Evolutionary conservation across 1,140 invertebrate species (phyloP).

Genomic region (Ceratina japonica): DNA sequence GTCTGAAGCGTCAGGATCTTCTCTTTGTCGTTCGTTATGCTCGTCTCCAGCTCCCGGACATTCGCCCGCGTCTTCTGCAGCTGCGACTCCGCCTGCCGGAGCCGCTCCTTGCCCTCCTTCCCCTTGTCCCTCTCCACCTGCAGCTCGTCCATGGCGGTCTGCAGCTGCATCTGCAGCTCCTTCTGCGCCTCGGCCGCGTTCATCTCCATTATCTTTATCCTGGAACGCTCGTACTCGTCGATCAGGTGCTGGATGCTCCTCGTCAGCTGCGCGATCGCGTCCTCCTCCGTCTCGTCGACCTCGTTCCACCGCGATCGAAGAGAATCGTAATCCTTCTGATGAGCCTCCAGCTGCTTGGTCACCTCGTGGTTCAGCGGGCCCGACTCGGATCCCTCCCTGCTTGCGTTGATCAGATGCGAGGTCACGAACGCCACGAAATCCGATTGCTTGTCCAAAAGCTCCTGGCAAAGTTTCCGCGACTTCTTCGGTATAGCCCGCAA

Average conservation of each 20-base stretch:
- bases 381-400: neutral
- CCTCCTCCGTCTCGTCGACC: neutral
- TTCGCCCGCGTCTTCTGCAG: conserved; percentile 53
- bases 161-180: conserved; percentile 35
- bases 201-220: neutral
- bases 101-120: conserved; percentile 49
- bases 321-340: conserved; percentile 37
- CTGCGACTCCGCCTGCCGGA: conserved; percentile 50
- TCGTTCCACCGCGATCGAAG: conserved; percentile 48
- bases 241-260: neutral
- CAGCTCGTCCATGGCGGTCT: conserved; percentile 21
- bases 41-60: conserved; percentile 60
- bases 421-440: conserved; percentile 47
- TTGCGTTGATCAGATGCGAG: conserved; percentile 45
- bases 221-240: conserved; percentile 1
- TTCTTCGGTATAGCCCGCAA: conserved; percentile 46
- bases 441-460: conserved; percentile 50
- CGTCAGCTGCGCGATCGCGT: conserved; percentile 15
- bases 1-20: conserved; percentile 61
- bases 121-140: conserved; percentile 51
- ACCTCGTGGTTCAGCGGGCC: conserved; percentile 6
- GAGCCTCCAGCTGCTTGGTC: conserved; percentile 27
- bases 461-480: conserved; percentile 48
- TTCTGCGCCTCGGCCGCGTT: conserved; percentile 22
- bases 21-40: conserved; percentile 44